These are phyloP conservation scores for Portunus trituberculatus DNA, from an alignment of 1,140 invertebrate genomes.

Conservation along the genomic window DNA sequence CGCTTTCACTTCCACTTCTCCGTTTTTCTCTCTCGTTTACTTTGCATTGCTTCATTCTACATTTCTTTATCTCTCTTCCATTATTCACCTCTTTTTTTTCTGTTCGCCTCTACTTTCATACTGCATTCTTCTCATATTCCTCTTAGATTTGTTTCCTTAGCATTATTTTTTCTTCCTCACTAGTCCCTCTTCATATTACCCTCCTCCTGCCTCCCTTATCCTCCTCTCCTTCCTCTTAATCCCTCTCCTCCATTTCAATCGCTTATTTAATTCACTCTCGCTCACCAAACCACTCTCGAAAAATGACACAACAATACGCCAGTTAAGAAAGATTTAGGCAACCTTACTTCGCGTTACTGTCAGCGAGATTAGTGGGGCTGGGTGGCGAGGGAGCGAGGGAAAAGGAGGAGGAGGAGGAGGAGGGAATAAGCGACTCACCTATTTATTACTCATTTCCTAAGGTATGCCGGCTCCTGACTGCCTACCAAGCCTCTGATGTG, in stretches of 20 bases:
- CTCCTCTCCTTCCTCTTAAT: not conserved
- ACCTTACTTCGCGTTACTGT: not conserved
- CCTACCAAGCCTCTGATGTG: too few species aligned
- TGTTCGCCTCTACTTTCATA: not conserved
- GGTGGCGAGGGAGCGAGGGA: not conserved
- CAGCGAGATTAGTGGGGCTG: not conserved
- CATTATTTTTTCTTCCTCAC: too few species aligned
- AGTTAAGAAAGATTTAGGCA: not conserved
- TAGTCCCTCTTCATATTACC: not conserved
- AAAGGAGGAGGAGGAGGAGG: not conserved
- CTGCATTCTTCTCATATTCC: too few species aligned
- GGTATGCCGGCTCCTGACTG: not conserved
- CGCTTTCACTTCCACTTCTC: not conserved
- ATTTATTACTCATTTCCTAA: conserved; percentile 12
- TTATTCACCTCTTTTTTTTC: not conserved
- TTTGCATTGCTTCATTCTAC: not conserved
- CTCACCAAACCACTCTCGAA: not conserved
- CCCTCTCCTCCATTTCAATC: not conserved
- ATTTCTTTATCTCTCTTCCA: not conserved
- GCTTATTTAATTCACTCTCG: not conserved
- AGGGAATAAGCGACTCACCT: not conserved
- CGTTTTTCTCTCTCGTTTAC: not conserved
- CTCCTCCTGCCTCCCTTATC: not conserved
- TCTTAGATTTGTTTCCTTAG: too few species aligned
- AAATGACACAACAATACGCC: not conserved